Evolutionary conservation across 2,113 vertebrate species (phyloP).

Genomic region (Datnioides undecimradiatus): DNA sequence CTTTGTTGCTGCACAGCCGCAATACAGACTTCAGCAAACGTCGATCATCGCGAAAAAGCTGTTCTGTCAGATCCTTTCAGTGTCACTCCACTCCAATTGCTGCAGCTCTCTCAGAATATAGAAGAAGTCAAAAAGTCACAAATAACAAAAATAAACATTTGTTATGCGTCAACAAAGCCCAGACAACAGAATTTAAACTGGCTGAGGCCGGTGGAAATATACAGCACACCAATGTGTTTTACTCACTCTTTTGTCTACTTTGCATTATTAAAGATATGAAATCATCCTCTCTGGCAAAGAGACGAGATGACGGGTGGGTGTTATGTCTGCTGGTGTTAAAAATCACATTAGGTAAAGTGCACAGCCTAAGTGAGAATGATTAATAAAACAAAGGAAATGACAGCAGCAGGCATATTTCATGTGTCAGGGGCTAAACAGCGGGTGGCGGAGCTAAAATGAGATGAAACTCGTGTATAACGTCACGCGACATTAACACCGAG

Average conservation of each 20-base stretch:
- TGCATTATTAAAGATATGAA: conserved; percentile 36
- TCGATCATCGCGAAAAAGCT: not conserved
- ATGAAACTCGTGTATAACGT: not conserved
- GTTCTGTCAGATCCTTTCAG: not conserved
- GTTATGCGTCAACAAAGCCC: not conserved
- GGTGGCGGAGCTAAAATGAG: not conserved
- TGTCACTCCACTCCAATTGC: not conserved
- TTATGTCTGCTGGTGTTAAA: conserved; percentile 29
- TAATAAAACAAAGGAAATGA: conserved; percentile 10
- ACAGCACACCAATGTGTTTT: not conserved
- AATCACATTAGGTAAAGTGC: conserved; percentile 32
- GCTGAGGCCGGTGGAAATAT: conserved; percentile 1
- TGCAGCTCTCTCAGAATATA: not conserved
- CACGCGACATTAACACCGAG: not conserved
- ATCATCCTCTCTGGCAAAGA: conserved; percentile 8
- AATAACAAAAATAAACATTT: not conserved
- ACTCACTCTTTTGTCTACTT: not conserved
- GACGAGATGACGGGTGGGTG: not conserved
- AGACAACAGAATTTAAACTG: not conserved
- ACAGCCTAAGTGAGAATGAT: not conserved
- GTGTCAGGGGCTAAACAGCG: not conserved
- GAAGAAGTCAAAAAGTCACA: not conserved
- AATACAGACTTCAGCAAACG: not conserved
- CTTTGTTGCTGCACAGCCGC: not conserved
- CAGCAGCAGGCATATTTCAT: not conserved